A percentile compares a stretch with the other conserved stretches of the same genome.
These are phyloP conservation scores for Stenichneumon culpator DNA, from an alignment of 2,888 invertebrate species.

Conservation along the genomic window DNA sequence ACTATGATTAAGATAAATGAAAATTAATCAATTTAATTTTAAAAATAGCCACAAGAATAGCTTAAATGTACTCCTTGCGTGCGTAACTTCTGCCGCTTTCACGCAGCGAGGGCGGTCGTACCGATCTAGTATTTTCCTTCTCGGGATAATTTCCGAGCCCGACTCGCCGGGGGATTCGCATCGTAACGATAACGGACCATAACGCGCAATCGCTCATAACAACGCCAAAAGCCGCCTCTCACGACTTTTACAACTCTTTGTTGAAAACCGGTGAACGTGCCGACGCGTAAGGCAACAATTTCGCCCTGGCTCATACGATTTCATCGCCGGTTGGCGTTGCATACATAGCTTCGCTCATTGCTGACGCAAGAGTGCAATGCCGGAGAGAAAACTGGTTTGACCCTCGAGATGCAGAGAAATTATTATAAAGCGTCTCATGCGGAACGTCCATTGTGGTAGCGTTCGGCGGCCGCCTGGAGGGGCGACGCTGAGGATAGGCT, in stretches of 20 bases:
- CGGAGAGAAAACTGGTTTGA: slow-evolving; percentile 61
- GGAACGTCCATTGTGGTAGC: slow-evolving; percentile 17
- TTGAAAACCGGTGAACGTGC: not conserved
- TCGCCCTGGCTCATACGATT: not conserved
- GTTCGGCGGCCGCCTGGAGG: not conserved
- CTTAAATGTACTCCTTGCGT: not conserved
- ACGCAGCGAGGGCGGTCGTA: slow-evolving; percentile 13
- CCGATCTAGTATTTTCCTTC: slow-evolving; percentile 15
- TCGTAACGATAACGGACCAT: slow-evolving; percentile 28
- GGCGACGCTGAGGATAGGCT: not conserved
- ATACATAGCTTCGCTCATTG: not conserved
- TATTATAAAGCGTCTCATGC: not conserved
- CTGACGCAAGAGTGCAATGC: slow-evolving; percentile 47
- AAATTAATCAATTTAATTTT: not conserved
- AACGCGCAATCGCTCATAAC: not conserved
- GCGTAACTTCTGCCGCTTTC: slow-evolving; percentile 35
- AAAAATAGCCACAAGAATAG: not conserved
- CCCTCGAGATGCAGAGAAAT: slow-evolving; percentile 64
- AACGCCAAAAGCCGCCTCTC: not conserved
- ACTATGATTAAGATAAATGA: not conserved
- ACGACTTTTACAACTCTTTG: slow-evolving; percentile 38
- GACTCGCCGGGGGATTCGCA: not conserved
- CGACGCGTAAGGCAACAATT: slow-evolving; percentile 47
- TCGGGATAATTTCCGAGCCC: slow-evolving; percentile 2
- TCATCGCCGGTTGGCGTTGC: not conserved